Base-by-base conservation (phyloP, 2,113 vertebrate genomes). In the Xiphorhynchus elegans region DNA sequence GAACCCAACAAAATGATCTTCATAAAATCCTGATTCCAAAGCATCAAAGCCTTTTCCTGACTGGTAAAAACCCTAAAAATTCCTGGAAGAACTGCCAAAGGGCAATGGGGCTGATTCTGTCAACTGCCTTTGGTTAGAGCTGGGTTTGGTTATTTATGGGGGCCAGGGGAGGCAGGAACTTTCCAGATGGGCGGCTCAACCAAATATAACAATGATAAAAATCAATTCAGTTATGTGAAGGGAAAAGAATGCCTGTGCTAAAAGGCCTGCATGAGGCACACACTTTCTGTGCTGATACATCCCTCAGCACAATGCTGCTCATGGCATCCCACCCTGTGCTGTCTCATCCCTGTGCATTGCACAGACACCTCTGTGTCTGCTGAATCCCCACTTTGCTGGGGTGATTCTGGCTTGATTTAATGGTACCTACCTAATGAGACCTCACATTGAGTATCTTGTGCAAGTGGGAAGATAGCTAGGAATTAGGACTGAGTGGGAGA, bases 41-140 rank as follows among this genome's bases (percentile, higher is more conserved):
- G 96, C 96, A 96, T 97, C 97, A 97, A 97, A 97, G 97, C 92
- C 47, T 97, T 97, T 95, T 95, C 50, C 87, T 89, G 85, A 96
- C 95, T 97, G 97, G 97, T 97, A 96, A 97, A 97, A 97, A 79
- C 93, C 96, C 96, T 97, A 97, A 97, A 97, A 96, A 96, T 95
- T 97, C 95, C 96, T 96, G 77, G 90, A 96, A 92, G 92, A 94
- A 96, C 93, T 83, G 90, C 97, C 97, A 97, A 97, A 96, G 96
- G 96, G 96, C 96, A 97, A 23, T 35, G 91, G 96, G 95, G 97
- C 95, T 92, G 94, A 94, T 97, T 97, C 94, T 92, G 93, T 97
- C 95, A 93, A 97, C 89, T 94, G 92, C 92, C 96, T 96, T 94
- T 92, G 93, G 95, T 97, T 97, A 91, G 96, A 96, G 90, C 87